Percentiles rank a stretch among this genome's conserved stretches.
These are phyloP conservation scores for Rhopalosiphum padi DNA, from an alignment of 1,140 invertebrate genomes.

Conservation along the genomic window DNA sequence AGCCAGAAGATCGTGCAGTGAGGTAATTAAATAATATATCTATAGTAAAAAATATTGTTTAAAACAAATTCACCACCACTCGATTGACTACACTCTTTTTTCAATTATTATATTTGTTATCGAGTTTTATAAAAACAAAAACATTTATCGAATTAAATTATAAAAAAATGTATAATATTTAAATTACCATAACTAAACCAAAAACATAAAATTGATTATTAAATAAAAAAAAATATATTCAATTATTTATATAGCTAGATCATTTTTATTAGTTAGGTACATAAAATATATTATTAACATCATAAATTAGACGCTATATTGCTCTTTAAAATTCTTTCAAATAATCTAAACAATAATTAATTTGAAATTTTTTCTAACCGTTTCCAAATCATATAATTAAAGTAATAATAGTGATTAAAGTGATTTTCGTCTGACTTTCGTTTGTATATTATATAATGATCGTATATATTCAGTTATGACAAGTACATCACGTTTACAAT, in stretches of 20 bases:
- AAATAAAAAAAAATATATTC: background rate
- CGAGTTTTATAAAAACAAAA: background rate
- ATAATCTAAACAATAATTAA: background rate
- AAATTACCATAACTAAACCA: background rate
- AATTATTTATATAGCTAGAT: background rate
- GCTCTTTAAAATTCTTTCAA: background rate
- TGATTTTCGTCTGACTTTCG: background rate
- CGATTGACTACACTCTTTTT: background rate
- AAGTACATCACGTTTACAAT: background rate
- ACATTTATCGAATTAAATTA: background rate
- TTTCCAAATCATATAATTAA: background rate
- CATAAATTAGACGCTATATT: background rate
- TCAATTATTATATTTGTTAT: background rate
- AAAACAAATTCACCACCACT: background rate
- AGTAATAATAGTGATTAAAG: background rate
- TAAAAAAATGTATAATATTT: background rate
- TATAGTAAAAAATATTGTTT: background rate
- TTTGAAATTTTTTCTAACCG: background rate
- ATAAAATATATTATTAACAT: background rate
- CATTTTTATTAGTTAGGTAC: background rate
- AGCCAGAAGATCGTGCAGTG: background rate
- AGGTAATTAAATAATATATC: background rate
- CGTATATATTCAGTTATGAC: background rate
- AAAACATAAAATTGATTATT: background rate
- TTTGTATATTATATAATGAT: background rate